A percentile compares a stretch with the other conserved stretches of the same genome.
phyloP scores from a whole-genome alignment of 1,140 invertebrate genomes.

The Hyphantria cunea region DNA sequence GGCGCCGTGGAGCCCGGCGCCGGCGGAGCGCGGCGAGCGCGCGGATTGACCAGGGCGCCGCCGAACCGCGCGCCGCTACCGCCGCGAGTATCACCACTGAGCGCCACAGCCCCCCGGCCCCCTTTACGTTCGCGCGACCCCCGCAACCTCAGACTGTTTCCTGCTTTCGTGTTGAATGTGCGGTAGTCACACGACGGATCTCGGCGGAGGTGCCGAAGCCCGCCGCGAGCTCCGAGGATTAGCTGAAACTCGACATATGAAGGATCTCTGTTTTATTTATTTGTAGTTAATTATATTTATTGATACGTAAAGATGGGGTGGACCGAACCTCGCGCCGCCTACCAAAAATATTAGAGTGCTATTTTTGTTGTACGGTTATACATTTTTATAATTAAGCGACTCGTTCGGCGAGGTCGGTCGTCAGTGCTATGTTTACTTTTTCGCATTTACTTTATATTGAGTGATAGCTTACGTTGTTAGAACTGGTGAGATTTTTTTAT shows the following conservation, averaged over 20 bases:
- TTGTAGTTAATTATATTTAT: conserved; percentile 29
- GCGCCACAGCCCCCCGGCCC: background rate
- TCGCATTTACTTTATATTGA: conserved; percentile 15
- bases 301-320: conserved; percentile 23
- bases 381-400: conserved; percentile 23
- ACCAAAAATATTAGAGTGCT: conserved; percentile 28
- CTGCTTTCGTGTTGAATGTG: background rate
- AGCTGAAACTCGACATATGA: conserved; percentile 37
- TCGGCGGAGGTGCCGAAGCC: no score
- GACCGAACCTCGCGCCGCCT: conserved; percentile 3
- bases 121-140: conserved; percentile 5
- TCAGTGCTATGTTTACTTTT: conserved; percentile 2
- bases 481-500: background rate
- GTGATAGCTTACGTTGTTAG: background rate
- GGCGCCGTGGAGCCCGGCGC: conserved; percentile 17
- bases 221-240: conserved; percentile 19
- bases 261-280: conserved; percentile 38
- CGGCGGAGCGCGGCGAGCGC: conserved; percentile 24
- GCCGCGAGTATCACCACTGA: conserved; percentile 53
- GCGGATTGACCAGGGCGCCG: conserved; percentile 33
- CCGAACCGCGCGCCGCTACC: conserved; percentile 24
- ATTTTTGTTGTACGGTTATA: conserved; percentile 26
- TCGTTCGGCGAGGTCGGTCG: conserved; percentile 3
- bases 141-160: background rate
- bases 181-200: background rate